Conservation (phyloP, 2,888 invertebrate species). For the Drosophila hamatofila region DNA sequence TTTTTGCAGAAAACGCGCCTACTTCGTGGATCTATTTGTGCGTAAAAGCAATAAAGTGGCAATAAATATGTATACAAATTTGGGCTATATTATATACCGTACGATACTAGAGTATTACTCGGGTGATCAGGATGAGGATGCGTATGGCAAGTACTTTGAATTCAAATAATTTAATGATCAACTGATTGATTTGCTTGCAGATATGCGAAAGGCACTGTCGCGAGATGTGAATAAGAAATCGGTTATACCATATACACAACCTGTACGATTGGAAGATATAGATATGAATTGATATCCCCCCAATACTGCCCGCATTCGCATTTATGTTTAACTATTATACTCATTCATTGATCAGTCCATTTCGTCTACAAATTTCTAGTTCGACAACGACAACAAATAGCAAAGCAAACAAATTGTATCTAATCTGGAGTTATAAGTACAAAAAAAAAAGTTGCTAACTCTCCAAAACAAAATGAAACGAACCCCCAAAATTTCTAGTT, state of each 20-base stretch:
- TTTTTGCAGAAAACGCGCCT: conserved; percentile 94
- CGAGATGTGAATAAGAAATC: conserved; percentile 96
- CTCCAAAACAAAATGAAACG: background rate
- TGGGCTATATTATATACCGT: conserved; percentile 98
- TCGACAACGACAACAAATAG: background rate
- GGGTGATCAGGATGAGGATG: conserved; percentile 99
- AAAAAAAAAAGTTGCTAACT: conserved; percentile 24
- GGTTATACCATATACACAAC: conserved; percentile 96
- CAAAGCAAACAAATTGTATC: conserved; percentile 37
- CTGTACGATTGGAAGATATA: conserved; percentile 97
- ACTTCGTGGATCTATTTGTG: conserved; percentile 99
- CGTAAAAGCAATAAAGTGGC: conserved; percentile 98
- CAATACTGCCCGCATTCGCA: conserved; percentile 64
- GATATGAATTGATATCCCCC: conserved; percentile 86
- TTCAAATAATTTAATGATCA: background rate
- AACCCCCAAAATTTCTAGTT: conserved; percentile 10
- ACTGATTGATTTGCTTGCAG: conserved; percentile 86
- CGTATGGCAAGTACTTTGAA: conserved; percentile 90
- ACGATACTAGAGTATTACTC: conserved; percentile 99
- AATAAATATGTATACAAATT: conserved; percentile 97
- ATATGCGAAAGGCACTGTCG: conserved; percentile 99
- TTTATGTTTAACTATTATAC: conserved; percentile 65
- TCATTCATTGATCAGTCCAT: conserved; percentile 28
- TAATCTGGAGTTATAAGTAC: conserved; percentile 37
- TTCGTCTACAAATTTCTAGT: conserved; percentile 25